These are phyloP conservation scores for Eupithecia centaureata DNA, from an alignment of 2,888 invertebrate genomes.

Conservation along the genomic window DNA sequence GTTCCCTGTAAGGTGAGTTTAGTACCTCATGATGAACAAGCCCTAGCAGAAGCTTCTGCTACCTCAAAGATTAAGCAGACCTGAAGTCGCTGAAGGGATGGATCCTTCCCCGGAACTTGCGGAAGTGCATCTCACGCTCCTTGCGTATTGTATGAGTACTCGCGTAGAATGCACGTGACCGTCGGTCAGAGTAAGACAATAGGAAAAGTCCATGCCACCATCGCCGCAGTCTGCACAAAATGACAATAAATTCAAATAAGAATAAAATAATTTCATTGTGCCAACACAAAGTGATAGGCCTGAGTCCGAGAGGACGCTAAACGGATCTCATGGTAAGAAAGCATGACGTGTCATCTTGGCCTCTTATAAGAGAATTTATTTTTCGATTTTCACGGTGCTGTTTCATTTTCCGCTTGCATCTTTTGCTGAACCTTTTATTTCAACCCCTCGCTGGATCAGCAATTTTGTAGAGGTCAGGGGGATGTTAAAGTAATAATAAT, in stretches of 20 bases:
- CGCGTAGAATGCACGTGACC: conserved; percentile 48
- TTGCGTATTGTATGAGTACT: conserved; percentile 54
- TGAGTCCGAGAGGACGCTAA: too few relatives aligned
- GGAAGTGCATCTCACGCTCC: conserved; percentile 52
- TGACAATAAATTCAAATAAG: background rate
- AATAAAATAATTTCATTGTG: background rate
- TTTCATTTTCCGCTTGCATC: too few relatives aligned
- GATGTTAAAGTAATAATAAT: too few relatives aligned
- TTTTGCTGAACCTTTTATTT: too few relatives aligned
- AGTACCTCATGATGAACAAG: background rate
- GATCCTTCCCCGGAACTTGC: conserved; percentile 46
- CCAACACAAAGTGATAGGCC: too few relatives aligned
- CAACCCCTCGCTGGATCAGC: too few relatives aligned
- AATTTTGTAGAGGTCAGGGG: too few relatives aligned
- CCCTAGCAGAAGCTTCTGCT: background rate
- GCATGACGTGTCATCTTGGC: too few relatives aligned
- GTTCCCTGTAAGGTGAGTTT: background rate
- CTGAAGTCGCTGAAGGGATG: conserved; percentile 55
- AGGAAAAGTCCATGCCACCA: conserved; percentile 58
- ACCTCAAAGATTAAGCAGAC: conserved; percentile 10
- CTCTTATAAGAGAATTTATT: too few relatives aligned
- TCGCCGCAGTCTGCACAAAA: conserved; percentile 39
- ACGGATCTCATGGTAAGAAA: too few relatives aligned
- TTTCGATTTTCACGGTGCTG: too few relatives aligned
- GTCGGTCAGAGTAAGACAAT: conserved; percentile 48